phyloP scores from a whole-genome alignment of 2,797 vertebrate genomes.

The Ambastaia sidthimunki region DNA sequence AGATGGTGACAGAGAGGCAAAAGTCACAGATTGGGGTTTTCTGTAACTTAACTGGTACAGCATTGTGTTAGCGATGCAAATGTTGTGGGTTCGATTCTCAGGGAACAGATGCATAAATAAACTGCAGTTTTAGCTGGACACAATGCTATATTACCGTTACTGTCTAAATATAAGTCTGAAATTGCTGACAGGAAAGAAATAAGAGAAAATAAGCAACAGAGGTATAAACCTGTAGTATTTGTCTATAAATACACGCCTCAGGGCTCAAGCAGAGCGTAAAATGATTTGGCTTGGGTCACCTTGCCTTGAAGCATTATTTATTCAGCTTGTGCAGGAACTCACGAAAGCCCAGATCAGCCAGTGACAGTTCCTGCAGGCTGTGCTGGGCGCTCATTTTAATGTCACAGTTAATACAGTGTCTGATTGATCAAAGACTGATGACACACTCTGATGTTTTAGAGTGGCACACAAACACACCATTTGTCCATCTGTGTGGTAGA shows the following conservation, averaged over 20 bases:
- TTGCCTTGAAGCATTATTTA: constrained; percentile 62
- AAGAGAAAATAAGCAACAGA: constrained; percentile 39
- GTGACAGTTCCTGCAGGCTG: constrained; percentile 47
- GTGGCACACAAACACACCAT: not conserved
- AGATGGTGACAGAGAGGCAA: not conserved
- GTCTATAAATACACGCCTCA: constrained; percentile 64
- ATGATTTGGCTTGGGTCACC: constrained; percentile 63
- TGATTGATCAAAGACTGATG: constrained; percentile 30
- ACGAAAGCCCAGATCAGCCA: constrained; percentile 58
- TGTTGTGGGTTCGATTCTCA: no score
- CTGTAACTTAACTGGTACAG: not conserved
- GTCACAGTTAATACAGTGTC: constrained; percentile 48
- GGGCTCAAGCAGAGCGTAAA: constrained; percentile 53
- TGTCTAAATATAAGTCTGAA: constrained; percentile 34
- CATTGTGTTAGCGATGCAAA: no score
- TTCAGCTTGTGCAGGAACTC: constrained; percentile 49
- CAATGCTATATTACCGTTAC: not conserved
- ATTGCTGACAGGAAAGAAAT: constrained; percentile 39
- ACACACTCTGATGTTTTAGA: constrained; percentile 9
- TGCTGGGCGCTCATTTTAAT: constrained; percentile 40
- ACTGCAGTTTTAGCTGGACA: no score
- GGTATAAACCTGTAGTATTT: constrained; percentile 52
- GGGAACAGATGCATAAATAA: no score
- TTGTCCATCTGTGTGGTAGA: not conserved
- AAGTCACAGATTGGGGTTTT: not conserved